Base-by-base conservation (phyloP, 2,888 invertebrate species). In the Tinea trinotella region DNA sequence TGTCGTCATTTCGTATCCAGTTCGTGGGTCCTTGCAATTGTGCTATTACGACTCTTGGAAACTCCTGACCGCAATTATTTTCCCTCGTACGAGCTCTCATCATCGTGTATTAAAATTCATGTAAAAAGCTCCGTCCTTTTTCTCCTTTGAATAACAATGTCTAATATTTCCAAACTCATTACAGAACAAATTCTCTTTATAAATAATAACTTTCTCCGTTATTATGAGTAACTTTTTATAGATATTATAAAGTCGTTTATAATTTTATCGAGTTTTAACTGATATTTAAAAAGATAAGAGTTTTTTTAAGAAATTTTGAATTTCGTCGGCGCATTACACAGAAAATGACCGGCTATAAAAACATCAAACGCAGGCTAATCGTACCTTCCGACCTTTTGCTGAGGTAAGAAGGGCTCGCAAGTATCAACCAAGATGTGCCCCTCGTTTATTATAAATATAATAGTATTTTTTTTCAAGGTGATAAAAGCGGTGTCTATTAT, bases 301-400 rank as follows among this genome's bases (percentile, higher is more conserved):
- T 40, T 40, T 40, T 24, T 77, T 77, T 71, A 20, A 40, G n/a
- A 71, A 76, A 76, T 77, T 79, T 81, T 76, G 76, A 77, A 80
- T 81, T 78, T 76, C 66, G 73, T 73, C 72, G 72, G 74, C 70
- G 71, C 74, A 79, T 83, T 83, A 80, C 73, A 71, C 69, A 67
- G 71, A 70, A 73, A 80, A 82, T 77, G 77, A 73, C 75, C 74
- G 73, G 73, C 76, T 67, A 79, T 82, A 83, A 82, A 80, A 80
- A 81, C 79, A 75, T 82, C 80, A 81, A 82, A 79, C 78, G 81
- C 74, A 71, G 72, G 73, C 81, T 83, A 83, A 83, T 83, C 81
- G 79, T 68, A 74, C 74, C 79, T 82, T 81, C 79, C 82, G 81
- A 80, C 83, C 83, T 80, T 80, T 74, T 62, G 71, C 66, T 62